Base-by-base conservation (phyloP, 2,797 vertebrate genomes). In the Odontamblyopus rebecca region DNA sequence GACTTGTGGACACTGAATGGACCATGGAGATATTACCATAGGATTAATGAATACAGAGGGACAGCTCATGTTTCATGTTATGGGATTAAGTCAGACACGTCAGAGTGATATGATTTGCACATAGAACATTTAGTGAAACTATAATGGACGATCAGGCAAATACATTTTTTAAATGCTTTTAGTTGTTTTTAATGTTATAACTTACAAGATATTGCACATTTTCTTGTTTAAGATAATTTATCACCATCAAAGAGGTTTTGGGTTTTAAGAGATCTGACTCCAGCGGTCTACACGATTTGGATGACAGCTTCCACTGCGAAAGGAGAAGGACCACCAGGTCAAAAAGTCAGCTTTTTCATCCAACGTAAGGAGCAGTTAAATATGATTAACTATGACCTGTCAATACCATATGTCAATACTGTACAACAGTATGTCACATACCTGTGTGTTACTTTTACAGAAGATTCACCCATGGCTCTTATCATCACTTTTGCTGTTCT, bases 231-330 rank as follows among this genome's bases (percentile, higher is more conserved):
- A 91, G 90, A 81, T 70, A 13, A 29, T 0, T 3, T 74, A 0
- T 2, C 38, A 48, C 59, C 76, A 13, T 72, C 85, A 56, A 0
- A 78, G 41, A 73, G 51, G 57, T 38, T 0, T 2, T 26, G 71
- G 38, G 11, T 51, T 50, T 73, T 86, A 53, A 6, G 12, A 23
- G 70, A 61, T 75, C 12, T 83, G 71, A 68, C 73, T 18, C 65
- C 80, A 60, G 95, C 38, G 2, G 26, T 0, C 2, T 96, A 97
- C 30, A 54, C 16, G 1, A 78, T 97, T 1, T 95, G 94, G 94
- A 91, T 97, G 93, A 96, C 94, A 0, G 95, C 94, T 9, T 89
- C 87, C 6, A 98, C 95, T 0, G 78, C 82, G 0, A 81, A 74
- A n/a, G 96, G 96, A 4, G 95, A 97, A 77, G 91, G 97, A 1